Evolutionary conservation across 2,113 vertebrate genomes (phyloP).

Genomic region (Bothrops jararaca): DNA sequence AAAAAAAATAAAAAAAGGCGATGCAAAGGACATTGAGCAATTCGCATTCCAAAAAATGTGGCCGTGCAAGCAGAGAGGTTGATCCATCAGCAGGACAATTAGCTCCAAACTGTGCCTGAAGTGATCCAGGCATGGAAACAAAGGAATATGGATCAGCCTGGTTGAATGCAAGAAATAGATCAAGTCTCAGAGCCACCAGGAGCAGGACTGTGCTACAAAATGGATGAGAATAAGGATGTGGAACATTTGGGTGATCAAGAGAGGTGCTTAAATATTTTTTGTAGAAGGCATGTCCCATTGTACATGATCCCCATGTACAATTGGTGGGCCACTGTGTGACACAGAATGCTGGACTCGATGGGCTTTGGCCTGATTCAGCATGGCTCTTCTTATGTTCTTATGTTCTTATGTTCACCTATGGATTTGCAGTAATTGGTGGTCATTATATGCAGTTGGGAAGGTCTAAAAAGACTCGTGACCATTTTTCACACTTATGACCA

Average conservation of each 20-base stretch:
- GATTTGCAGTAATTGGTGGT: background rate
- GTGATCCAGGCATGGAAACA: constrained; percentile 25
- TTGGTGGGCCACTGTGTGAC: too few species aligned
- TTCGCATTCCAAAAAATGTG: constrained; percentile 44
- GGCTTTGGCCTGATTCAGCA: too few species aligned
- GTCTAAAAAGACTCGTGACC: too few species aligned
- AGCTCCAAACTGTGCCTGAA: constrained; percentile 47
- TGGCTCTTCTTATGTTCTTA: too few species aligned
- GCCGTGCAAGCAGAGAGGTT: background rate
- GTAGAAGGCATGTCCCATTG: background rate
- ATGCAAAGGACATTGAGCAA: constrained; percentile 57
- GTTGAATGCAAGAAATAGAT: background rate
- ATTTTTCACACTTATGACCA: too few species aligned
- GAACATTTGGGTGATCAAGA: background rate
- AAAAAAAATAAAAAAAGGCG: constrained; percentile 44
- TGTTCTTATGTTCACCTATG: too few species aligned
- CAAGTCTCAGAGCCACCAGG: background rate
- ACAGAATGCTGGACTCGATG: too few species aligned
- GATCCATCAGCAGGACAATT: background rate
- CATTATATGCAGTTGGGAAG: background rate
- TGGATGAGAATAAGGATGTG: background rate
- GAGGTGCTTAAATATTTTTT: background rate
- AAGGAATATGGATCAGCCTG: background rate
- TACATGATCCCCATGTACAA: too few species aligned
- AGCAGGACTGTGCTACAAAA: background rate